phyloP scores from a whole-genome alignment of 2,113 vertebrate species.

The Porphyrio hochstetteri region DNA sequence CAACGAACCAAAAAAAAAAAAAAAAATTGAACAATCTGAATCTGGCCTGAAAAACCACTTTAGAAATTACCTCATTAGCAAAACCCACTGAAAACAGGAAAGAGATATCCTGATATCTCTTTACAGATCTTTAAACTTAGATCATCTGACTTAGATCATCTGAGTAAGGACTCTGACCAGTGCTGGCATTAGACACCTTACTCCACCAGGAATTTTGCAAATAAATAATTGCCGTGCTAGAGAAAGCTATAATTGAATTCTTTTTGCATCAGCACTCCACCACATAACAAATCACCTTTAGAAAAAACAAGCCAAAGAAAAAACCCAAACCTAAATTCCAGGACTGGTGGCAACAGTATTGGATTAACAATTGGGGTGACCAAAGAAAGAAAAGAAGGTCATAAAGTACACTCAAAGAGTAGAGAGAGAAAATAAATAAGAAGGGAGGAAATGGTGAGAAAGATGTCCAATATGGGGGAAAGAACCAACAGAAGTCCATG shows the following conservation, averaged over 20 bases:
- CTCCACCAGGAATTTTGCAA: not conserved
- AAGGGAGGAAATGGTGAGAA: rapidly evolving
- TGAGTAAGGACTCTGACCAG: not conserved
- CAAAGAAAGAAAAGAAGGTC: not conserved
- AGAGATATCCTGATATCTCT: not conserved
- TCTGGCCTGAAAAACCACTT: not conserved
- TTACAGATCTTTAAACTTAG: not conserved
- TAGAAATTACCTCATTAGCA: not conserved
- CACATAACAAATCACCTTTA: not conserved
- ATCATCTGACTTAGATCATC: not conserved
- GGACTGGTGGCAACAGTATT: not conserved
- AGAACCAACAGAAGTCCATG: not conserved
- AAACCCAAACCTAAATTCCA: not conserved
- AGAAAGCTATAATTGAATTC: not conserved
- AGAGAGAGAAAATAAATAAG: not conserved
- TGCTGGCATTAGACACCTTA: not conserved
- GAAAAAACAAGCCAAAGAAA: not conserved
- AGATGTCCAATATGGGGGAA: not conserved
- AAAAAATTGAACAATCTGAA: not conserved
- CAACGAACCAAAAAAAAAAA: too few species aligned
- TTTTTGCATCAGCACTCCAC: not conserved
- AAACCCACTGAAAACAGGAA: not conserved
- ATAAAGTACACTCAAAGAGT: not conserved
- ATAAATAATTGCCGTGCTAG: not conserved
- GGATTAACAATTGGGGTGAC: not conserved